Base-by-base conservation (phyloP, 2,797 vertebrate genomes). In the Dromococcyx pavoninus region DNA sequence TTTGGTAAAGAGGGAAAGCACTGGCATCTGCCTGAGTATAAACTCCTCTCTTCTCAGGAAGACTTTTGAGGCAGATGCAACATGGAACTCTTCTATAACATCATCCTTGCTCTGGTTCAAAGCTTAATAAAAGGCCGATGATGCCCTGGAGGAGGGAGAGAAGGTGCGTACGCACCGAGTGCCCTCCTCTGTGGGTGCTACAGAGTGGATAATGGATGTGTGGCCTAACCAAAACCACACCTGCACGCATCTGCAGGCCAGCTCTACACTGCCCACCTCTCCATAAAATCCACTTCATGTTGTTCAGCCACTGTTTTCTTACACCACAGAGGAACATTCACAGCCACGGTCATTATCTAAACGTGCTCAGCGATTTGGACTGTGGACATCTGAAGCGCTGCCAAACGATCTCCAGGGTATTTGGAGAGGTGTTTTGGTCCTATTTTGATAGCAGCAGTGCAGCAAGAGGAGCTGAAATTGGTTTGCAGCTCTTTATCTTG, bases 341-440 rank as follows among this genome's bases (percentile, higher is more conserved):
- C 14, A 46, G 28, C 9, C 6, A 0, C 17, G 17, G 24, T 32
- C 25, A 6, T 83, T 76, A 64, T 17, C 48, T 58, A 17, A 71
- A 25, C 0, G 1, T 51, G 48, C 48, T 35, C 1, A 1, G 50
- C 48, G 69, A 11, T 53, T 41, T 35, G 85, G 64, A 41, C 33
- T 81, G 58, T 39, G 84, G 62, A 32, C 66, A n/a, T 24, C 81
- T 91, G 93, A 91, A 87, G 58, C 11, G 18, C 39, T 82, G 80
- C 91, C 81, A 82, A 67, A 62, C n/a, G 73, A 35, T 76, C 56
- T 92, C 89, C 70, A 51, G 78, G 71, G 64, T 9, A 67, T 58
- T 24, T 28, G 0, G 23, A 66, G 48, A 82, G 14, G 33, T 76
- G 89, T 75, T 50, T 64, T 64, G n/a, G 48, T 56, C 27, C 60